These are phyloP conservation scores for Thumatha senex DNA, from an alignment of 2,888 invertebrate genomes.

Conservation along the genomic window DNA sequence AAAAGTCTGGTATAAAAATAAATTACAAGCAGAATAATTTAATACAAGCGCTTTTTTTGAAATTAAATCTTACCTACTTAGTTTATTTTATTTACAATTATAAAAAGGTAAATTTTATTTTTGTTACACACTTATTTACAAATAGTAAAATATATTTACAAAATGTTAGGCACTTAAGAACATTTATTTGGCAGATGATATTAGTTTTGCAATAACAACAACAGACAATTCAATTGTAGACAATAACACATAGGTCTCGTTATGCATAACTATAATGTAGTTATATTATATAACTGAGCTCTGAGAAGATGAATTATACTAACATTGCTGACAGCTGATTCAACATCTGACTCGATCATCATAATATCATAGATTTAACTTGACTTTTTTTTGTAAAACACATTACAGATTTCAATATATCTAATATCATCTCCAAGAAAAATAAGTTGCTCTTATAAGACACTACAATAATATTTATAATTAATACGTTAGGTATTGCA, in stretches of 20 bases:
- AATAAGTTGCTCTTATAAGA: no score
- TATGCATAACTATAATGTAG: no score
- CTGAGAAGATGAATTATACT: no score
- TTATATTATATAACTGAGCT: no score
- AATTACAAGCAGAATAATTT: slow-evolving; percentile 59
- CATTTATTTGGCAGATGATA: slow-evolving; percentile 8
- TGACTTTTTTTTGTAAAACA: no score
- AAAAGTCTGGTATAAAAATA: slow-evolving; percentile 47
- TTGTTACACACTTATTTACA: slow-evolving; percentile 39
- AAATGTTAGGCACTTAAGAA: slow-evolving; percentile 26
- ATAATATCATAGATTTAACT: no score
- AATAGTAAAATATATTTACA: slow-evolving; percentile 49
- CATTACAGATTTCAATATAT: no score
- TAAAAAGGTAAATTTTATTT: slow-evolving; percentile 42
- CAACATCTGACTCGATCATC: no score
- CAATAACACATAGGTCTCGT: no score
- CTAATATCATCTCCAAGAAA: background rate
- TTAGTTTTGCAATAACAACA: background rate
- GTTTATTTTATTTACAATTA: slow-evolving; percentile 50
- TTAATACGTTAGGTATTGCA: slow-evolving; percentile 35
- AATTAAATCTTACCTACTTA: slow-evolving; percentile 44
- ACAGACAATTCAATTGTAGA: no score
- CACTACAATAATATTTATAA: no score
- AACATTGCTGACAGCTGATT: no score
- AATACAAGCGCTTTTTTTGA: slow-evolving; percentile 41